These are phyloP conservation scores for Etheostoma nigrum DNA, from an alignment of 2,797 vertebrate genomes.

Conservation along the genomic window DNA sequence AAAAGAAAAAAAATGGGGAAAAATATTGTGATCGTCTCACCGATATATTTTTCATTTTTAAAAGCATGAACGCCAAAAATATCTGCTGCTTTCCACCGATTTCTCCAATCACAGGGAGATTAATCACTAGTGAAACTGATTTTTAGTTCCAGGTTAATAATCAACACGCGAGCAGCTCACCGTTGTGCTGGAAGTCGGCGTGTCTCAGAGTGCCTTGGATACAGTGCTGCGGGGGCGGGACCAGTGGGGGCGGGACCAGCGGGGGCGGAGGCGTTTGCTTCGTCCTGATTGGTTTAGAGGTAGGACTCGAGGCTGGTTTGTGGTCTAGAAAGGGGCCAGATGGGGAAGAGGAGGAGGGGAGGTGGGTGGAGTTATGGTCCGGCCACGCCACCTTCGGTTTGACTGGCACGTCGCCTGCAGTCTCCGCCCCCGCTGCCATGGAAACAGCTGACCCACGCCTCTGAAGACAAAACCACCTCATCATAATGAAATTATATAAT, in stretches of 20 bases:
- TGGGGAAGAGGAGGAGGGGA: not conserved
- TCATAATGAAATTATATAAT: not conserved
- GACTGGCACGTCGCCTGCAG: fast-evolving
- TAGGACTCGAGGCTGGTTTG: slow-evolving; percentile 14
- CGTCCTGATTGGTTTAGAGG: slow-evolving; percentile 37
- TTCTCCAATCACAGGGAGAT: not conserved
- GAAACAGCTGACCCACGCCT: slow-evolving; percentile 26
- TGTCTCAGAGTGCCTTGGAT: slow-evolving; percentile 71
- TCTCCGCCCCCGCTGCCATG: slow-evolving; percentile 2
- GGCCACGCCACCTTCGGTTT: slow-evolving; percentile 49
- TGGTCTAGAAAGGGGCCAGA: slow-evolving; percentile 14
- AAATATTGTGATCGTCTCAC: no score
- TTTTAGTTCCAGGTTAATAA: not conserved
- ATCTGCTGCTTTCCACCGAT: not conserved
- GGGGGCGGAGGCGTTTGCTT: slow-evolving; percentile 4
- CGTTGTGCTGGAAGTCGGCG: slow-evolving; percentile 78
- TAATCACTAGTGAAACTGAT: not conserved
- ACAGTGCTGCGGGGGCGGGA: slow-evolving; percentile 32
- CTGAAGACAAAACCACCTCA: slow-evolving; percentile 18
- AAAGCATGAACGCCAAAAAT: not conserved
- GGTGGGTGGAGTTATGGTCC: not conserved
- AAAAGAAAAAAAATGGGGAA: no score
- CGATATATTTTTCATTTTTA: not conserved
- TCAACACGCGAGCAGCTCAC: slow-evolving; percentile 40
- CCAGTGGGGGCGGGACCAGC: slow-evolving; percentile 14